Conservation (phyloP, 1,140 invertebrate genomes). For the Gonatopus flavifemur region DNA sequence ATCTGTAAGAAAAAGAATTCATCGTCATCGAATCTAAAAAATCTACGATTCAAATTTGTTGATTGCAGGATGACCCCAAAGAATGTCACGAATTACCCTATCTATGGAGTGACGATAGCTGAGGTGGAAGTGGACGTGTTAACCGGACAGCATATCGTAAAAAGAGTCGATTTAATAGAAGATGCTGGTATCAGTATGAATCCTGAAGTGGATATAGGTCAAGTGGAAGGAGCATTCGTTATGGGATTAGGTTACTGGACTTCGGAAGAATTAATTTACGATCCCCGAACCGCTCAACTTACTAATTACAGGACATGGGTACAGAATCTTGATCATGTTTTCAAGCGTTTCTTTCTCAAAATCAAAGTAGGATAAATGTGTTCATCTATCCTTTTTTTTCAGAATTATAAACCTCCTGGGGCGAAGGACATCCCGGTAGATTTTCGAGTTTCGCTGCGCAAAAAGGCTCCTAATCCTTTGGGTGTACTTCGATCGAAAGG, state of each 20-base stretch:
- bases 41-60: too few species aligned
- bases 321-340: conserved; percentile 6
- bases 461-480: conserved; percentile 68
- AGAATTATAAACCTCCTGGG: conserved; percentile 80
- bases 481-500: conserved; percentile 80
- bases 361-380: too few species aligned
- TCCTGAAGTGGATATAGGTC: conserved; percentile 81
- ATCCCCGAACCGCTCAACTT: conserved; percentile 66
- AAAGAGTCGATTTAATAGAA: conserved; percentile 73
- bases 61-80: conserved; percentile 41
- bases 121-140: conserved; percentile 78
- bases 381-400: too few species aligned
- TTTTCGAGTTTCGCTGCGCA: conserved; percentile 73
- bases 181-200: conserved; percentile 76
- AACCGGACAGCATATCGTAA: conserved; percentile 70
- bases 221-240: conserved; percentile 84
- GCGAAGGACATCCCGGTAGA: conserved; percentile 85
- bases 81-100: conserved; percentile 62
- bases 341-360: not conserved
- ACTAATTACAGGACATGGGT: conserved; percentile 81
- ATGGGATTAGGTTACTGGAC: conserved; percentile 87
- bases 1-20: conserved; percentile 65
- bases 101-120: conserved; percentile 65
- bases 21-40: too few species aligned
- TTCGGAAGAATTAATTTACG: conserved; percentile 71